Conservation (phyloP, 2,888 invertebrate species). For the Oscheius sp. region DNA sequence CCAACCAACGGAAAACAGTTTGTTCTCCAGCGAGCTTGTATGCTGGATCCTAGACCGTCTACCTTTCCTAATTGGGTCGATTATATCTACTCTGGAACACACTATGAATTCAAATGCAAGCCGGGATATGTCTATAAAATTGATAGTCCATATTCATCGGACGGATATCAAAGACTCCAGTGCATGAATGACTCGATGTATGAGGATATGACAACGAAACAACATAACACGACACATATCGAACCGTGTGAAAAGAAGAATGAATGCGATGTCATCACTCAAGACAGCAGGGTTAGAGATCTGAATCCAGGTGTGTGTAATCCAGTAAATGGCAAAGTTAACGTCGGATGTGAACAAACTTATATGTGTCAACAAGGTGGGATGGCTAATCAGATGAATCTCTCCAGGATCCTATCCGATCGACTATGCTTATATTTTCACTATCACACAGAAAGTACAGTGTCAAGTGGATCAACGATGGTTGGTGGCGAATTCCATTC, state of each 20-base stretch:
- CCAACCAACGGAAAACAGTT: too few relatives aligned
- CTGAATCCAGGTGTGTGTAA: background rate
- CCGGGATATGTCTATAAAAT: background rate
- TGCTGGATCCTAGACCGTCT: background rate
- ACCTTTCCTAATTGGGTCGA: background rate
- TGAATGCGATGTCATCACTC: background rate
- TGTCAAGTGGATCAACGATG: background rate
- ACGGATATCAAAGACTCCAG: background rate
- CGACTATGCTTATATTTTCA: background rate
- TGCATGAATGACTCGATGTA: background rate
- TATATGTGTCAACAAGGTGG: background rate
- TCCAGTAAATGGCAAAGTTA: background rate
- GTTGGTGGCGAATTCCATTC: background rate
- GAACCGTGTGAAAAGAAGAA: background rate
- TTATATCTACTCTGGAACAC: background rate
- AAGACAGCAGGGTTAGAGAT: background rate
- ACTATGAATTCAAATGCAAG: background rate
- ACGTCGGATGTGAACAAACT: background rate
- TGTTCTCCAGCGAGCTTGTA: too few relatives aligned
- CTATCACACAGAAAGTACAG: background rate
- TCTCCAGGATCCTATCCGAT: slow-evolving; percentile 1
- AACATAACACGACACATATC: background rate
- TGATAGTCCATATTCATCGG: background rate
- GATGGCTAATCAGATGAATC: too few relatives aligned
- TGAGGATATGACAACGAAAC: background rate